These are phyloP conservation scores for Porites divaricata DNA, from an alignment of 92 coral and sea anemone genomes.

Conservation along the genomic window DNA sequence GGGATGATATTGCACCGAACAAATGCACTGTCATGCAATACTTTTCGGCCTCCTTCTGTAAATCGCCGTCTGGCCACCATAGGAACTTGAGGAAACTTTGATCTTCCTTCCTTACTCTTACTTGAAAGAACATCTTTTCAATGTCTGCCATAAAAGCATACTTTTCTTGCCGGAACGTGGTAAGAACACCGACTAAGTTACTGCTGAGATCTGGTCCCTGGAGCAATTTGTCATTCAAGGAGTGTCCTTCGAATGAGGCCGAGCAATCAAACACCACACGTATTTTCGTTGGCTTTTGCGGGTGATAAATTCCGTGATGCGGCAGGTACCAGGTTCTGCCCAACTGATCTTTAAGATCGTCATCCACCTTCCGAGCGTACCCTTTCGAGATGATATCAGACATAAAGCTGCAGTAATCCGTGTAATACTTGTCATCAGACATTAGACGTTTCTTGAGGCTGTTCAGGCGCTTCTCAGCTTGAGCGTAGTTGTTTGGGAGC, in stretches of 20 bases:
- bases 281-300: slow-evolving; percentile 48
- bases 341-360: background rate
- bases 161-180: slow-evolving; percentile 65
- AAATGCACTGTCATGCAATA: slow-evolving; percentile 45
- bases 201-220: slow-evolving; percentile 68
- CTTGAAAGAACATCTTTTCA: slow-evolving; percentile 70
- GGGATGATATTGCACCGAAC: too few species aligned
- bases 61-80: slow-evolving; percentile 69
- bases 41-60: slow-evolving; percentile 36
- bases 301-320: slow-evolving; percentile 3
- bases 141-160: slow-evolving; percentile 66
- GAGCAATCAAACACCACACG: slow-evolving; percentile 54
- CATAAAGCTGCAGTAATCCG: slow-evolving; percentile 58
- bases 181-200: slow-evolving; percentile 51
- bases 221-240: slow-evolving; percentile 47
- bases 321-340: slow-evolving; percentile 57
- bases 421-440: slow-evolving; percentile 38
- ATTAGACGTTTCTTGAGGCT: slow-evolving; percentile 51
- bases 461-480: slow-evolving; percentile 57
- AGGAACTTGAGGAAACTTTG: slow-evolving; percentile 56
- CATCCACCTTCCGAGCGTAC: slow-evolving; percentile 39
- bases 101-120: slow-evolving; percentile 29
- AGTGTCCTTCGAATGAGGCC: slow-evolving; percentile 42
- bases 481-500: slow-evolving; percentile 56
- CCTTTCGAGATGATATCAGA: slow-evolving; percentile 50